phyloP scores from a whole-genome alignment of 1,140 invertebrate species.

The Patella vulgata region DNA sequence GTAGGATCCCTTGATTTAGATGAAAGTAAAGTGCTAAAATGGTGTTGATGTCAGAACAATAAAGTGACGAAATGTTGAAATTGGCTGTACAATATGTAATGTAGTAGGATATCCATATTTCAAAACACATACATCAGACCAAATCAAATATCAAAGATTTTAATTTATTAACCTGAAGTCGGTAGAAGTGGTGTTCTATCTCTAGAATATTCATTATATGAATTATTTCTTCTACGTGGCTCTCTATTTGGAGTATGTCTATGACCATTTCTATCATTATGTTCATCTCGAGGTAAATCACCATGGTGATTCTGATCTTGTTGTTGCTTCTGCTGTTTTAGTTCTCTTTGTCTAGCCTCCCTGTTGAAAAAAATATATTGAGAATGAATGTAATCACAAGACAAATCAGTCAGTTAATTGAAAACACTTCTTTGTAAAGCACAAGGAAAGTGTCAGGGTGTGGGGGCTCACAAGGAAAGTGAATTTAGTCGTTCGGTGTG shows the following conservation, averaged over 20 bases:
- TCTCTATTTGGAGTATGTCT: constrained; percentile 2
- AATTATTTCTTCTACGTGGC: neutral
- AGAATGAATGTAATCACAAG: neutral
- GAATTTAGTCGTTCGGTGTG: too few relatives aligned
- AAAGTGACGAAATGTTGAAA: too few relatives aligned
- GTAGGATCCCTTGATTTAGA: too few relatives aligned
- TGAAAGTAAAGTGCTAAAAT: too few relatives aligned
- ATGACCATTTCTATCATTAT: constrained; percentile 3
- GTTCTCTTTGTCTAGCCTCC: constrained; percentile 12
- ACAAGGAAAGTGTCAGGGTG: too few relatives aligned
- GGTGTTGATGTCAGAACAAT: too few relatives aligned
- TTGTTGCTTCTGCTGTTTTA: constrained; percentile 10
- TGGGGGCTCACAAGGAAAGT: too few relatives aligned
- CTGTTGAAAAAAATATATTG: constrained; percentile 2
- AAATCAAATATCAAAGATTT: too few relatives aligned
- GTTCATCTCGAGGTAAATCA: constrained; percentile 8
- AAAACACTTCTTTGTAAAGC: neutral
- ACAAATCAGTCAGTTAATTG: neutral
- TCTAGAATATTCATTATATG: neutral
- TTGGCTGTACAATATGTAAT: too few relatives aligned
- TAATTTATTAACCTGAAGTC: neutral
- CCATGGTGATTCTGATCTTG: constrained; percentile 12
- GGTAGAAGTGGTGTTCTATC: neutral
- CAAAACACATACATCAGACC: too few relatives aligned
- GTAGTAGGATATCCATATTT: too few relatives aligned